Evolutionary conservation across 2,113 vertebrate species (phyloP), one percentile per base, ranked within the genome.

Genomic region (Phalacrocorax pelagicus): DNA sequence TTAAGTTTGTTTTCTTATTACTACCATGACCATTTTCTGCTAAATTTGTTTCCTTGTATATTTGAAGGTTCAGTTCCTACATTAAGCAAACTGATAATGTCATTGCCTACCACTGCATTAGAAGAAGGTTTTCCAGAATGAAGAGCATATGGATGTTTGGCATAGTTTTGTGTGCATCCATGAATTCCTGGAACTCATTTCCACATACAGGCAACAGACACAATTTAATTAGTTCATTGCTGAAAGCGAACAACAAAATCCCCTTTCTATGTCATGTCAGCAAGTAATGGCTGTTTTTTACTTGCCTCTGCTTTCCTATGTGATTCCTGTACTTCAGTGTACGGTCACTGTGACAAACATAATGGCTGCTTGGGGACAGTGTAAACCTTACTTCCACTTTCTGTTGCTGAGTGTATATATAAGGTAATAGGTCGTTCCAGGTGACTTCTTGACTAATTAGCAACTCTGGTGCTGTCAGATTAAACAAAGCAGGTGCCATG

Each of bases 241-340:
- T 89, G 65, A 59, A 78, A 86, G 55, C 77, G 51, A 92, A 96
- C 46, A 81, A 23, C 51, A 75, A 96, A 94, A 95, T 58, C 17
- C 18, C 86, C 52, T 67, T 73, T 94, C 46, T 62, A 4, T 42
- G 81, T 96, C 49, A 17, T 32, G 85, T 57, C 29, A 57, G 42
- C 63, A 74, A 74, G 52, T 67, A 94, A 89, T 84, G 12, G 59
- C 32, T 84, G 30, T 21, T 38, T 82, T 52, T 44, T 52, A 73
- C 19, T 47, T 69, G 11, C 29, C 29, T 52, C 24, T 36, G 8
- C 51, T 67, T 29, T 73, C 88, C 74, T 58, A 13, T 32, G 36
- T 57, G 84, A 42, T 46, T 86, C 32, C 26, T 81, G 58, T 93
- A 55, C n/a, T 23, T 82, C 54, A 69, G 29, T 73, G 63, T 32